These are phyloP conservation scores for Halisarca cf. caerulea DNA, from an alignment of 37 sponge, comb jelly and placozoan genomes.

Conservation along the genomic window DNA sequence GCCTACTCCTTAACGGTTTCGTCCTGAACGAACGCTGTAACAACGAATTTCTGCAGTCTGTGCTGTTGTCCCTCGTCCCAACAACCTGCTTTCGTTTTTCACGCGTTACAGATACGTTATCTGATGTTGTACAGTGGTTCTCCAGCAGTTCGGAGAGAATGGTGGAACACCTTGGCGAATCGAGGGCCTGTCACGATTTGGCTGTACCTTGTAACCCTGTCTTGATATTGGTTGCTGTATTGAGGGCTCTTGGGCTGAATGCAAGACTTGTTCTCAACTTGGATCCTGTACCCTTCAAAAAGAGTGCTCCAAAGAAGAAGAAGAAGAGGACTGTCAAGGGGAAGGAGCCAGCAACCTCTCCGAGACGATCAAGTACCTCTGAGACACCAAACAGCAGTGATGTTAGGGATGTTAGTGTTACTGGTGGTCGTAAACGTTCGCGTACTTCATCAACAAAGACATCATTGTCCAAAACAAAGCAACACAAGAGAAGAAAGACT, in stretches of 20 bases:
- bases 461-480: background rate
- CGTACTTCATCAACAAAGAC: background rate
- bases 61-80: slow-evolving; percentile 38
- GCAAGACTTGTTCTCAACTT: slow-evolving; percentile 47
- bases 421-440: background rate
- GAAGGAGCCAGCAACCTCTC: background rate
- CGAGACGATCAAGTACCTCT: too few relatives aligned
- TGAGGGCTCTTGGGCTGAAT: slow-evolving; percentile 30
- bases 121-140: slow-evolving; percentile 43
- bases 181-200: background rate
- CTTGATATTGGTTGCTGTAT: slow-evolving; percentile 41
- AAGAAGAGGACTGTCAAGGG: background rate
- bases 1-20: slow-evolving; percentile 44
- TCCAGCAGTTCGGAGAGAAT: background rate
- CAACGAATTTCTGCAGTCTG: slow-evolving; percentile 18
- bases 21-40: slow-evolving; percentile 38
- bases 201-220: background rate
- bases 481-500: background rate
- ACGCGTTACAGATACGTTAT: background rate
- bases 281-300: slow-evolving; percentile 45
- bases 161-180: background rate
- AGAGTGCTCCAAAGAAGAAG: background rate
- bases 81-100: background rate
- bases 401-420: background rate
- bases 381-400: background rate